Evolutionary conservation across 35 echinoderm and acorn worm species (phyloP), one percentile per base, ranked within the genome.

Genomic region (Eucidaris tribuloides): DNA sequence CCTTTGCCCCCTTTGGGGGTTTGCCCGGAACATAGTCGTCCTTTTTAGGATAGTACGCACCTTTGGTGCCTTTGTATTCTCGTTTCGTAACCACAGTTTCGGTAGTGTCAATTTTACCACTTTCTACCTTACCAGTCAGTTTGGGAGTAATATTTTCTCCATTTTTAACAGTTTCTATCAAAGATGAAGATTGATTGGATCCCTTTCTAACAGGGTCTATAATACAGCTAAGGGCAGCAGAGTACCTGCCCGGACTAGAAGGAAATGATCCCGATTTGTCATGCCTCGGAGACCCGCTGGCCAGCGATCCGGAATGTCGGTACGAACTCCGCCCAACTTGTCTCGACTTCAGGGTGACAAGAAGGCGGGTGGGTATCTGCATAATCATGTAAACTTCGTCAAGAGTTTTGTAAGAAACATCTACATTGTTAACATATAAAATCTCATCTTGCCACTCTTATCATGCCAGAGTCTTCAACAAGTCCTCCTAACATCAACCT

Each of bases 351-450:
- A 98, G 56, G 7, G 96, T 99, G 32, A 99, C 90, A 45, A 99
- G 79, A 29, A 99, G 87, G 65, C 96, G 50, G 48, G 83, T 90
- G 54, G 96, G 96, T 83, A 99, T 99, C 79, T 99, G 88, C 58
- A 99, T 63, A 56, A 93, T 62, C 39, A 89, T 65, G n/a, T 85
- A 90, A 3, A 99, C 91, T 90, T 99, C 96, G 80, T 99, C 96
- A 4, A 99, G 83, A 65, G 82, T 82, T 83, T 93, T 99, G 9
- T 79, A 83, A 64, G 83, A 83, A 39, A 99, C 87, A 42, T 93
- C 91, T n/a, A 99, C 87, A 81, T 84, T 92, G 82, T 99, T 99
- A 36, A 99, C 90, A 80, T 89, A 99, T 18, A 99, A 58, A 80
- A 99, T 90, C 79, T 99, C 96, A 99, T 99, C 96, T 31, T 91